Evolutionary conservation across 2,797 vertebrate species (phyloP).

Genomic region (Euphonia xanthogaster): DNA sequence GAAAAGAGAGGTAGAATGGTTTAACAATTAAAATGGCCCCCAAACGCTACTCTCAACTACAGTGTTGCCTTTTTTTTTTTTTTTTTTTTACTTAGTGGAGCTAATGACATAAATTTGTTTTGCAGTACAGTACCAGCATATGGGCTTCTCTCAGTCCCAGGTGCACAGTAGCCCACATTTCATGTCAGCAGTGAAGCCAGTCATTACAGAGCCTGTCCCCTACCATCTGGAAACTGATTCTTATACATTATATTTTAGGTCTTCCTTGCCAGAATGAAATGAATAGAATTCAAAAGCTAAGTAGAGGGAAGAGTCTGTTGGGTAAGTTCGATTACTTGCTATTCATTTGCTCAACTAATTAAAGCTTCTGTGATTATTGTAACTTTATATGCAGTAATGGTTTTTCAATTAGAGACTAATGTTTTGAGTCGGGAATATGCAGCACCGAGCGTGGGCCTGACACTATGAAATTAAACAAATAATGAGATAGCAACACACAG

Average conservation of each 20-base stretch:
- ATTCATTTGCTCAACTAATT: constrained; percentile 71
- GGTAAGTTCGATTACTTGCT: constrained; percentile 81
- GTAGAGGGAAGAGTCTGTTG: constrained; percentile 89
- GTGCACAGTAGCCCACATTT: constrained; percentile 65
- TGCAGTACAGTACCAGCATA: constrained; percentile 55
- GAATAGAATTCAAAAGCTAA: constrained; percentile 92
- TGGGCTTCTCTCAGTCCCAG: constrained; percentile 65
- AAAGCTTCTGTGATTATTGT: constrained; percentile 67
- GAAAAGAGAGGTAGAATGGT: neutral
- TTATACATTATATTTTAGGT: constrained; percentile 80
- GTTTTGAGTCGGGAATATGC: constrained; percentile 11
- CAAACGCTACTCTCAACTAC: constrained; percentile 29
- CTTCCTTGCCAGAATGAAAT: constrained; percentile 95
- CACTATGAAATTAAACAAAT: constrained; percentile 46
- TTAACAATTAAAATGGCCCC: constrained; percentile 26
- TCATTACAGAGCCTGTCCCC: constrained; percentile 64
- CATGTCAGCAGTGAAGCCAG: constrained; percentile 58
- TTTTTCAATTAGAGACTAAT: constrained; percentile 61
- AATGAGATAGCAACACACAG: neutral
- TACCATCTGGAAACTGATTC: constrained; percentile 77
- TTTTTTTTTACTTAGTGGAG: constrained; percentile 58
- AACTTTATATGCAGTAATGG: constrained; percentile 42
- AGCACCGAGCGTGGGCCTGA: neutral
- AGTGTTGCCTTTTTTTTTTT: neutral
- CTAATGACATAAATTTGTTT: constrained; percentile 68